Base-by-base conservation (phyloP, 2,113 vertebrate species). In the Oxyruncus cristatus region DNA sequence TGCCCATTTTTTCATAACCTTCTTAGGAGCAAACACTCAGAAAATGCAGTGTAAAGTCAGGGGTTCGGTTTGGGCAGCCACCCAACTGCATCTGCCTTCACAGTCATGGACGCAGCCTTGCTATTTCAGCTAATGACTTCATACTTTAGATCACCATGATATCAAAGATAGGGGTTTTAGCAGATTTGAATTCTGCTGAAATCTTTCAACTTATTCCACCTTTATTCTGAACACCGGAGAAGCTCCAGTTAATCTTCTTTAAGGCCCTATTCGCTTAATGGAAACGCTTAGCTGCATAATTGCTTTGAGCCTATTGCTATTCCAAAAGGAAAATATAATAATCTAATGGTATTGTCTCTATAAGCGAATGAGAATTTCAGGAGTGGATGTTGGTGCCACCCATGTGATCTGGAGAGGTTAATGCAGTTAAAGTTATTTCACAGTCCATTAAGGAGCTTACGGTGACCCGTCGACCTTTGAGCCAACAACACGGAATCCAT, bases 341-440 rank as follows among this genome's bases (percentile, higher is more conserved):
- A 99, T 99, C 99, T 99, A 99, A 99, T 99, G 97, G 98, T 98
- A 98, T 98, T 98, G 98, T 98, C 97, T 98, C 98, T 98, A 97
- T 98, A 98, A 98, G 98, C 97, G 97, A 98, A 98, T 98, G 98
- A 98, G 98, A 98, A 98, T 98, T 98, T 97, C 98, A 98, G 98
- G 98, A 99, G 98, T 98, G 98, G 98, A 98, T 98, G 98, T 97
- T 97, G 97, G 98, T 98, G 98, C 98, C 95, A 98, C 98, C 98
- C 98, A 98, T 98, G 98, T 99, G 99, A 99, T 99, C 98, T 97
- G 80, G 98, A 98, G 99, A 99, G 99, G 99, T 99, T 99, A 99
- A 99, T 99, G 99, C 99, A 99, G 99, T 99, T 99, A 99, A 99
- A 99, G 99, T 99, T 99, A 99, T 99, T 99, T 99, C 99, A 99